Conservation (phyloP, 2,797 vertebrate species). For the Sebastolobus altivelis region DNA sequence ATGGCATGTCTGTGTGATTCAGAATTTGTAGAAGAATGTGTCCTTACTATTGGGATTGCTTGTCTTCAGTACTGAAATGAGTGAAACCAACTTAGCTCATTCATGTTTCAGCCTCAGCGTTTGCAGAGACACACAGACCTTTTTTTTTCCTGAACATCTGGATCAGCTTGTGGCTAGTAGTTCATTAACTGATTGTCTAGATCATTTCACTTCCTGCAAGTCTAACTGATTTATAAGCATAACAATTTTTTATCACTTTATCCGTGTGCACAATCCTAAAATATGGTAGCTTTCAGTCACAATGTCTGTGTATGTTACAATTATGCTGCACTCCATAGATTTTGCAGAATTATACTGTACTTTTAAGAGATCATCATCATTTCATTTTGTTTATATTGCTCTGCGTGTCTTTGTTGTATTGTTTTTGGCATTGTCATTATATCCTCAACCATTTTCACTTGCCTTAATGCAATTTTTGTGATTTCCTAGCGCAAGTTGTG, state of each 20-base stretch:
- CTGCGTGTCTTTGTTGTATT: constrained; percentile 1
- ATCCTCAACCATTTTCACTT: constrained; percentile 27
- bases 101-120: not conserved
- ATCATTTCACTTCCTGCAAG: constrained; percentile 18
- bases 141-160: constrained; percentile 12
- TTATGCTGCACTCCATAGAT: constrained; percentile 12
- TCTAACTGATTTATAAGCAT: constrained; percentile 16
- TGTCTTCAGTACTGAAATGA: not conserved
- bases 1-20: constrained; percentile 30
- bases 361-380: constrained; percentile 7
- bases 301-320: constrained; percentile 15
- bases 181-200: constrained; percentile 5
- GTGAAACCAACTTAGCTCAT: constrained; percentile 7
- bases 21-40: constrained; percentile 15
- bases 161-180: constrained; percentile 1
- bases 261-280: constrained; percentile 22
- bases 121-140: not conserved
- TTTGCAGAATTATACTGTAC: constrained; percentile 15
- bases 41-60: constrained; percentile 2
- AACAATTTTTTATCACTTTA: constrained; percentile 23
- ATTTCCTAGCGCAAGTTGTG: not conserved
- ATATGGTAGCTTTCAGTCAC: constrained; percentile 20
- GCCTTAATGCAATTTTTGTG: constrained; percentile 25
- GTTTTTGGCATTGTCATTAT: not conserved
- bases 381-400: constrained; percentile 25